Percentiles rank a stretch among this genome's conserved stretches.
Conservation (phyloP, 2,888 invertebrate genomes). For the Torymus auratus region DNA sequence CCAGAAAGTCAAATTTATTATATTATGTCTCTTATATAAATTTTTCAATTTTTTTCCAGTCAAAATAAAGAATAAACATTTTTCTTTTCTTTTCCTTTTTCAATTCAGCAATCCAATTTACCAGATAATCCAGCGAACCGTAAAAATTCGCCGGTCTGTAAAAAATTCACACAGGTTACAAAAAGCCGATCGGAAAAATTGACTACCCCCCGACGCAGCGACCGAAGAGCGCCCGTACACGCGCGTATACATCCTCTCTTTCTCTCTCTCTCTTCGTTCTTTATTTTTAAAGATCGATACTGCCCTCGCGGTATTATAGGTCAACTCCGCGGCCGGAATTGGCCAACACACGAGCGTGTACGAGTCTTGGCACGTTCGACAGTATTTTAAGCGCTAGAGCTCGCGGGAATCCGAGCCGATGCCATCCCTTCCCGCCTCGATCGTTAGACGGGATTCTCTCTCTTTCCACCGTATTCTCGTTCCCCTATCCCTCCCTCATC, state of each 20-base stretch:
- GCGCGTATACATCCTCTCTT: background rate
- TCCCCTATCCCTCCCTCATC: background rate
- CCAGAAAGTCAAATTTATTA: background rate
- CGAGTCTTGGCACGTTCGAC: conserved; percentile 55
- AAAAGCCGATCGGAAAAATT: conserved; percentile 19
- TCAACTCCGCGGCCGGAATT: conserved; percentile 42
- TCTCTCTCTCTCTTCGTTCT: conserved; percentile 1
- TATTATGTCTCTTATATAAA: too few relatives aligned
- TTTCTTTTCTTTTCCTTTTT: too few relatives aligned
- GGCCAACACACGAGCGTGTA: conserved; percentile 20
- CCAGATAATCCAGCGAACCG: too few relatives aligned
- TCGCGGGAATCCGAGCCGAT: conserved; percentile 21
- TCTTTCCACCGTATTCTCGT: background rate
- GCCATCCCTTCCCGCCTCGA: background rate
- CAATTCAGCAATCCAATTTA: too few relatives aligned
- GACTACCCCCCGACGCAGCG: background rate
- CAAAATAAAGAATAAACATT: too few relatives aligned
- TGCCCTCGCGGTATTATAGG: conserved; percentile 42
- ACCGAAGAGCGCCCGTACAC: background rate
- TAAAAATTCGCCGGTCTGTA: too few relatives aligned
- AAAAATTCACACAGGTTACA: too few relatives aligned
- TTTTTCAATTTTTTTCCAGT: too few relatives aligned
- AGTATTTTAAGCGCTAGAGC: conserved; percentile 48
- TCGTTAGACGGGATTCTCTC: conserved; percentile 15
- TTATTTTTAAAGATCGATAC: conserved; percentile 54